phyloP scores from a whole-genome alignment of 2,113 vertebrate species.

The Ginglymostoma cirratum region DNA sequence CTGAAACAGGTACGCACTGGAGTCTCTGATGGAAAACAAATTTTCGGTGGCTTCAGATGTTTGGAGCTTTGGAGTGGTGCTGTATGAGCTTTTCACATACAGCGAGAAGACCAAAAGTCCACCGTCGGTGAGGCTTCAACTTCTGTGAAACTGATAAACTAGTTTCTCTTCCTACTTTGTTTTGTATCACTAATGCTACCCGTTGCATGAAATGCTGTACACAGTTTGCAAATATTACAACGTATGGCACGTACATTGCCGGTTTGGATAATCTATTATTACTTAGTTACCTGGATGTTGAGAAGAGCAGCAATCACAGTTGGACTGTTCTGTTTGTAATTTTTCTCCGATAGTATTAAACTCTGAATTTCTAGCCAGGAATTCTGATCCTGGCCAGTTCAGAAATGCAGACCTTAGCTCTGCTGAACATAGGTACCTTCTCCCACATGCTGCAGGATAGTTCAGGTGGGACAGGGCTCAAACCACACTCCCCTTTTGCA shows the following conservation, averaged over 20 bases:
- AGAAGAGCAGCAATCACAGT: too few relatives aligned
- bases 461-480: too few relatives aligned
- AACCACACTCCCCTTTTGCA: too few relatives aligned
- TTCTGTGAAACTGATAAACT: background rate
- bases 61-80: conserved; percentile 95
- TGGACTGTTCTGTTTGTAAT: too few relatives aligned
- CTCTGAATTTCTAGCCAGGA: too few relatives aligned
- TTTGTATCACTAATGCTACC: background rate
- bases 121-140: conserved; percentile 67
- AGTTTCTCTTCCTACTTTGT: background rate
- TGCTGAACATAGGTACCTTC: too few relatives aligned
- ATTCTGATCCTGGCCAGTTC: too few relatives aligned
- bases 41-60: conserved; percentile 95
- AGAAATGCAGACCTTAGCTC: too few relatives aligned
- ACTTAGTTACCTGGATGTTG: background rate
- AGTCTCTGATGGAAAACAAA: conserved; percentile 93
- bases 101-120: conserved; percentile 92
- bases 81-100: conserved; percentile 93
- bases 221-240: background rate
- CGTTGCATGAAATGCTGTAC: background rate
- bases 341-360: too few relatives aligned
- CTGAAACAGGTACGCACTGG: conserved; percentile 82
- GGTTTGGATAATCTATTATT: background rate
- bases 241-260: background rate
- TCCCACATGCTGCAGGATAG: too few relatives aligned